Base-by-base conservation (phyloP, 2,113 vertebrate genomes). In the Gymnogyps californianus region DNA sequence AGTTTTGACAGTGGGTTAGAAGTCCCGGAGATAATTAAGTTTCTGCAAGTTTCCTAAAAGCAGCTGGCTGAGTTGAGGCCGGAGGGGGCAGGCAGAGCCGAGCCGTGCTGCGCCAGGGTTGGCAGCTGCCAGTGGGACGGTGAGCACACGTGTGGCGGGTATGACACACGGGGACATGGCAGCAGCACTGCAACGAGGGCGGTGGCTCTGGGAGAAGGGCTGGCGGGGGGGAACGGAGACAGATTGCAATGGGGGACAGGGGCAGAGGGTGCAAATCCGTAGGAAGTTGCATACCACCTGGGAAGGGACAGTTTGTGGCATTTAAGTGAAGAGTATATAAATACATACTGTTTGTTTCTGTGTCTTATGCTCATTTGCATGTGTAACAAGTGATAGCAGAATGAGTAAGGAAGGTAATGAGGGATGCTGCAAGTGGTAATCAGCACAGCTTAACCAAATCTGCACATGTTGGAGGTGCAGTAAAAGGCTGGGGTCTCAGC, bases 91-190 rank as follows among this genome's bases (percentile, higher is more conserved):
- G 72, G 72, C 52, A 47, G 76, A 65, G 55, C 38, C 0, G 1
- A 14, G 38, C 57, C 3, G 0, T 25, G 65, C 16, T 22, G 12
- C 79, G 51, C 70, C 5, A 0, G 29, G 22, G 16, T 18, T 82
- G 76, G 74, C 72, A 87, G 36, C 44, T 0, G 0, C 29, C 59
- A 24, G 64, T 0, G 0, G 54, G 34, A n/a, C 2, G 2, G 28
- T 0, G 1, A 72, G 65, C 36, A 12, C 36, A 9, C 3, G 2
- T 21, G 29, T 55, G 21, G 47, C 0, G 0, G 29, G 67, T 38
- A 17, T 4, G 16, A 0, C 21, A 5, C 17, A 7, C 0, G 0
- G 42, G 57, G 44, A 69, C n/a, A 6, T 20, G 66, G 76, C 76
- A 81, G 62, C 57, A 59, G 69, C 82, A 8, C 55, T n/a, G 82